Evolutionary conservation across 1,140 invertebrate genomes (phyloP), one percentile per base, ranked within the genome.

Genomic region (Drosophila miranda): DNA sequence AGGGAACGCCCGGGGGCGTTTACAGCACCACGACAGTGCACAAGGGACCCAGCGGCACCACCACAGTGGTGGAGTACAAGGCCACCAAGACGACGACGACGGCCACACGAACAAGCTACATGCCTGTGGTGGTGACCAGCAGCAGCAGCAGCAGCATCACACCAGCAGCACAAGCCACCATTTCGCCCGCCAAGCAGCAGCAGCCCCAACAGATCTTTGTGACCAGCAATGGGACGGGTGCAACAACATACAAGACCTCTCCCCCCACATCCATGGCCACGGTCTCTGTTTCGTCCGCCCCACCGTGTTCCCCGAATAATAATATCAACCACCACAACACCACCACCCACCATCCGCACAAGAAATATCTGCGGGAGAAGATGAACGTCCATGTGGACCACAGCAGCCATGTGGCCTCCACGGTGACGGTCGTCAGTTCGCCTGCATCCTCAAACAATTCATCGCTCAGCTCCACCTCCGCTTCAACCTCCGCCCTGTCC

Each of bases 41-140:
- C 72, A 89, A 90, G 46, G 89, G 89, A 42, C 75, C 89, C 51
- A 90, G 89, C 49, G 89, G 89, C 49, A 90, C 89, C 34, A 90
- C 89, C 38, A 90, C 89, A 3, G 89, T 90, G 41, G 89, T 90
- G 21, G 89, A 90, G 61, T 90, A 90, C 64, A 90, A 90, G 43
- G 78, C 87, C 43, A 77, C 60, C 44, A 78, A 79, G 28, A 55
- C 70, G 8, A 59, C 23, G 53, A 50, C 46, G 8, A 64, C 57
- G 38, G 34, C 46, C 21, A 21, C 72, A 16, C 45, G 49, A 54
- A 16, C 56, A 41, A 34, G 19, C 6, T 53, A 60, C 26, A 45
- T 90, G 59, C 78, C 83, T 0, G 53, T 70, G 30, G 64, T 70
- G 67, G 67, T 70, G 21, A 69, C 64, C 6, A 68, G 61, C 23